These are phyloP conservation scores for Axea sp. DNA, from an alignment of 2,888 invertebrate genomes.

Conservation along the genomic window DNA sequence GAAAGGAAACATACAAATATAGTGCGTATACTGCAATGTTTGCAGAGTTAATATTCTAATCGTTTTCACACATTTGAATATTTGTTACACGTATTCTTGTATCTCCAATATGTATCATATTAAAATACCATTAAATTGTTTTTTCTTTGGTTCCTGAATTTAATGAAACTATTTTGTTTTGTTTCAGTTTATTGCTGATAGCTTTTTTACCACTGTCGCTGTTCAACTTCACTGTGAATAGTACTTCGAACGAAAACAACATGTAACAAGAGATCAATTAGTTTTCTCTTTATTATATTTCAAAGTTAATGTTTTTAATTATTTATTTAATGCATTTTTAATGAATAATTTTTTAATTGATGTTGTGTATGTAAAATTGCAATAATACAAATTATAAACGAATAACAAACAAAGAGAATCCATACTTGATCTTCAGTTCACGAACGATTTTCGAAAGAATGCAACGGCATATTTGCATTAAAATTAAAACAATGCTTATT, in stretches of 20 bases:
- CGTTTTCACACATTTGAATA: too few relatives aligned
- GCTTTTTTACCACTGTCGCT: slow-evolving; percentile 28
- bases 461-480: slow-evolving; percentile 13
- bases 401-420: slow-evolving; percentile 9
- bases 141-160: too few relatives aligned
- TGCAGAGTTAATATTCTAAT: too few relatives aligned
- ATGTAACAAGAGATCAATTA: slow-evolving; percentile 13
- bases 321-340: slow-evolving; percentile 14
- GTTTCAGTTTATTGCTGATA: slow-evolving; percentile 3
- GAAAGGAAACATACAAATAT: too few relatives aligned
- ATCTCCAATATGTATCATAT: too few relatives aligned
- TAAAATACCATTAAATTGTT: too few relatives aligned
- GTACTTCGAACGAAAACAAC: slow-evolving; percentile 21
- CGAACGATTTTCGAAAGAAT: slow-evolving; percentile 35
- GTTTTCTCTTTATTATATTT: slow-evolving; percentile 20
- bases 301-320: not conserved
- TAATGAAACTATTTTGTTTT: not conserved
- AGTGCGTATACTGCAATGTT: too few relatives aligned
- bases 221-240: slow-evolving; percentile 21
- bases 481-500: slow-evolving; percentile 27
- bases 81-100: too few relatives aligned
- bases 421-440: slow-evolving; percentile 16
- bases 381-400: not conserved
- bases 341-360: not conserved
- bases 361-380: not conserved